Conservation (phyloP, 2,888 invertebrate species). For the Buathra laborator region DNA sequence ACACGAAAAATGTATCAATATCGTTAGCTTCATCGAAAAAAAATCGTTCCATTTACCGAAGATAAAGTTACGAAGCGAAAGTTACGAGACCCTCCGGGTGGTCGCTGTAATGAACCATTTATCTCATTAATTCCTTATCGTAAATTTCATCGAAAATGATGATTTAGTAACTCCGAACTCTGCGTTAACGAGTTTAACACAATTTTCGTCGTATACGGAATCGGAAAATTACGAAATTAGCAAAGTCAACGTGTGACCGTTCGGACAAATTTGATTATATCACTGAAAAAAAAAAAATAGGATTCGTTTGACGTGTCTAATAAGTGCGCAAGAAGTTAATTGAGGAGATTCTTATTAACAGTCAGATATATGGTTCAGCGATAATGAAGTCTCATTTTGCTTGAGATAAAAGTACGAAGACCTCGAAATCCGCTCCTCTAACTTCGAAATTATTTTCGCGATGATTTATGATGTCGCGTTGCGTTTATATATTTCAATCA, state of each 20-base stretch:
- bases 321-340: constrained; percentile 60
- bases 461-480: neutral
- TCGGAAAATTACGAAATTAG: constrained; percentile 49
- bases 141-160: constrained; percentile 18
- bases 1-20: too few species aligned
- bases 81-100: constrained; percentile 1
- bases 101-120: constrained; percentile 34
- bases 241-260: constrained; percentile 21
- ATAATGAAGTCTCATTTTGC: constrained; percentile 58
- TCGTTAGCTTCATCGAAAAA: too few species aligned
- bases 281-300: constrained; percentile 10
- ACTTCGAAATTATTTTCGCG: neutral
- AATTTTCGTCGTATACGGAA: neutral
- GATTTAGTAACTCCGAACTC: constrained; percentile 3
- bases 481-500: neutral
- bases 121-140: constrained; percentile 19
- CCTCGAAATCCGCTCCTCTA: constrained; percentile 1
- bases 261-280: neutral
- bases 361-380: constrained; percentile 55
- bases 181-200: neutral
- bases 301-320: constrained; percentile 57
- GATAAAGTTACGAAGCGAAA: neutral
- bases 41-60: neutral
- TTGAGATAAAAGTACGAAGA: constrained; percentile 21
- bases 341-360: constrained; percentile 51